Evolutionary conservation across 2,113 vertebrate genomes (phyloP).

Genomic region (Cricetomys ansorgei): DNA sequence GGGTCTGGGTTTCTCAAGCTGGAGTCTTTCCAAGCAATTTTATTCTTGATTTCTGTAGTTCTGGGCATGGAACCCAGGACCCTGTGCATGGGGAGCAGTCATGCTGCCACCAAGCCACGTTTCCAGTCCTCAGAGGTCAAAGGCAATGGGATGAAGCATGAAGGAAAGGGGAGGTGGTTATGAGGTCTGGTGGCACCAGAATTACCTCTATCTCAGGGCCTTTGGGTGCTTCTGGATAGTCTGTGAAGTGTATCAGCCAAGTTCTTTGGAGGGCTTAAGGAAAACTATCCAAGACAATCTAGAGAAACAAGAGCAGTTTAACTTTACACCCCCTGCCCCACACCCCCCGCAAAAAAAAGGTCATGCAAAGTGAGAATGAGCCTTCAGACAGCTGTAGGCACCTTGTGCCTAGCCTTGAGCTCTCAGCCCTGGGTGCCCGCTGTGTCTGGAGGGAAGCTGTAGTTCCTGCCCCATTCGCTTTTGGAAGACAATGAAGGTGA

Average conservation of each 20-base stretch:
- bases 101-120: background rate
- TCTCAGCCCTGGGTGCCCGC: rapidly evolving
- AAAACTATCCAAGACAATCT: background rate
- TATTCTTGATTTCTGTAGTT: background rate
- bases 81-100: background rate
- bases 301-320: background rate
- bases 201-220: background rate
- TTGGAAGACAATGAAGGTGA: background rate
- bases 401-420: background rate
- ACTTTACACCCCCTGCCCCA: background rate
- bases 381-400: rapidly evolving
- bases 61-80: background rate
- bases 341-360: background rate
- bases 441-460: background rate
- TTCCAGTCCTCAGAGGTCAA: background rate
- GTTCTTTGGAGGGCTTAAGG: background rate
- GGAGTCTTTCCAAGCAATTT: background rate
- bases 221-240: background rate
- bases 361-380: background rate
- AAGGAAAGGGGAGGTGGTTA: background rate
- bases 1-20: background rate
- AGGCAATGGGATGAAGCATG: background rate
- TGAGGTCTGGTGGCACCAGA: background rate
- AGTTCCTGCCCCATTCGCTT: background rate
- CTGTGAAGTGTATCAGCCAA: background rate